A percentile compares a stretch with the other conserved stretches of the same genome.
These are phyloP conservation scores for Malurus melanocephalus DNA, from an alignment of 2,113 vertebrate species.

Conservation along the genomic window DNA sequence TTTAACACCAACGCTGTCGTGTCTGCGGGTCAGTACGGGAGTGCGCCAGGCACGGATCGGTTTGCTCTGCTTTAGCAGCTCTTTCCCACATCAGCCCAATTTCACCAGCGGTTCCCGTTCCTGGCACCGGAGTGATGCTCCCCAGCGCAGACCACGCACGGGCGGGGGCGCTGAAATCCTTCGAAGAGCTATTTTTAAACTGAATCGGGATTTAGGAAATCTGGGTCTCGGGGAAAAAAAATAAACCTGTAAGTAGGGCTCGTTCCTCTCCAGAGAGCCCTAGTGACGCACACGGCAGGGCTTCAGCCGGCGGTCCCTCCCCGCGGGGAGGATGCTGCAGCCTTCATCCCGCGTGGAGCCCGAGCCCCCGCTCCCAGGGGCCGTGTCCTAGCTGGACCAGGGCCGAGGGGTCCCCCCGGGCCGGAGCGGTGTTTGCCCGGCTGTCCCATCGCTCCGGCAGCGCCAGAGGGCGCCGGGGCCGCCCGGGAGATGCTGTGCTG, in stretches of 20 bases:
- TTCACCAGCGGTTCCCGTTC: neutral
- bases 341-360: accelerated
- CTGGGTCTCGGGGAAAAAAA: neutral
- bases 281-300: neutral
- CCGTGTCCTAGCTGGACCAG: neutral
- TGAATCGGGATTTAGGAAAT: neutral
- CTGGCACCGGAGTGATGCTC: neutral
- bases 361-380: too few species aligned
- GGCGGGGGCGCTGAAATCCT: neutral
- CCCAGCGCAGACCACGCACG: accelerated
- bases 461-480: neutral
- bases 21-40: accelerated
- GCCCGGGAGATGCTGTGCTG: too few species aligned
- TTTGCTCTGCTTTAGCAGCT: too few species aligned
- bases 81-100: neutral
- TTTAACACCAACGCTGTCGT: accelerated
- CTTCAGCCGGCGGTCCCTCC: neutral
- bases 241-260: neutral
- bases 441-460: neutral
- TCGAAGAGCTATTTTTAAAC: neutral
- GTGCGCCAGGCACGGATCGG: accelerated
- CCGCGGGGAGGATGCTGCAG: neutral
- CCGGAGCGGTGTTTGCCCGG: neutral
- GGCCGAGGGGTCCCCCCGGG: neutral
- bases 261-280: neutral